phyloP scores from a whole-genome alignment of 53 echinoderm and acorn worm genomes.

The Crossaster papposus region DNA sequence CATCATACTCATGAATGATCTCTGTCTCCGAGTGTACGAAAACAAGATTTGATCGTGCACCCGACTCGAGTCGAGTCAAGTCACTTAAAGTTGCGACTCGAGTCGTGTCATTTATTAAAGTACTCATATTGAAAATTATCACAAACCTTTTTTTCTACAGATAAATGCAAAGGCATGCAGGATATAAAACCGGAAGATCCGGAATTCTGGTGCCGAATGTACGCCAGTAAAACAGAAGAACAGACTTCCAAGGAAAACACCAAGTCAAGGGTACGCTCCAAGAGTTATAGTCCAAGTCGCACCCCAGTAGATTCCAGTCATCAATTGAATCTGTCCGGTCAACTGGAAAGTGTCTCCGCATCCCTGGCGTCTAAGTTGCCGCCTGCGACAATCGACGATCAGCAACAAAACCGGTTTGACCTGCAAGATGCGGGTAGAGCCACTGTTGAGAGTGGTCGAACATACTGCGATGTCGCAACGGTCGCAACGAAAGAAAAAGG shows the following conservation, averaged over 20 bases:
- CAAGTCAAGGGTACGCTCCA: conserved; percentile 12
- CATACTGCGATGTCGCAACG: background rate
- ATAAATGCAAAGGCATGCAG: conserved; percentile 37
- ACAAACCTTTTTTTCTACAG: background rate
- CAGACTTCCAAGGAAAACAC: background rate
- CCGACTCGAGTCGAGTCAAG: too few relatives aligned
- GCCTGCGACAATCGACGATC: background rate
- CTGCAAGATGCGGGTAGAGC: background rate
- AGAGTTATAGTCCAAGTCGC: conserved; percentile 37
- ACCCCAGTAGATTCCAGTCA: background rate
- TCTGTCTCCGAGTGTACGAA: too few relatives aligned
- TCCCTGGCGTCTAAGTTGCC: background rate
- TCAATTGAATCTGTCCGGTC: conserved; percentile 9
- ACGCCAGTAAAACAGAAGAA: background rate
- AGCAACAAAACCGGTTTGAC: background rate
- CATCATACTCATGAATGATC: too few relatives aligned
- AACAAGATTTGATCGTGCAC: too few relatives aligned
- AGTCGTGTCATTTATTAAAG: too few relatives aligned
- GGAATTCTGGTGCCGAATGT: conserved; percentile 35
- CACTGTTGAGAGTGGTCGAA: background rate
- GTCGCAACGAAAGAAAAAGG: background rate
- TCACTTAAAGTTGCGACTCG: too few relatives aligned
- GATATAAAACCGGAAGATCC: conserved; percentile 43
- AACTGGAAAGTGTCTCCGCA: background rate
- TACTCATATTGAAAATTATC: too few relatives aligned